These are phyloP conservation scores for Drosophila takahashii DNA, from an alignment of 1,140 invertebrate genomes.

Conservation along the genomic window DNA sequence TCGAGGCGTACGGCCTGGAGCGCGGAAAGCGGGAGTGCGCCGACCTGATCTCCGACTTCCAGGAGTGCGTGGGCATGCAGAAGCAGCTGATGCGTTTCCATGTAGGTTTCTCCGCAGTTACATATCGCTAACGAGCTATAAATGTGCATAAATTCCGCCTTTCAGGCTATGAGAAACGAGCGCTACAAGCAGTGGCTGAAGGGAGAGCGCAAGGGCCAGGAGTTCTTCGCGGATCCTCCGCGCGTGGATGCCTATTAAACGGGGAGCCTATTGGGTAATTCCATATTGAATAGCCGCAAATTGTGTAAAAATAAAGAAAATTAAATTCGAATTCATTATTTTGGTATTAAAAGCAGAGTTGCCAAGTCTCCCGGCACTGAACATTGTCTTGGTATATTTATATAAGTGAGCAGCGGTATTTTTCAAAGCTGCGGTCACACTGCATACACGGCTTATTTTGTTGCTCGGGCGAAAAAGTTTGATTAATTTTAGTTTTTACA, in stretches of 20 bases:
- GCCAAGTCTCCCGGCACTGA: not conserved
- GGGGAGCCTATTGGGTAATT: constrained; percentile 15
- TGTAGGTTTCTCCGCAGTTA: constrained; percentile 64
- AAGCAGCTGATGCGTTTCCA: constrained; percentile 87
- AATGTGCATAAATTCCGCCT: not conserved
- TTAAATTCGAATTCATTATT: constrained; percentile 3
- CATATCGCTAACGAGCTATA: not conserved
- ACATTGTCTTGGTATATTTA: not conserved
- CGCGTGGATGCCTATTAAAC: constrained; percentile 85
- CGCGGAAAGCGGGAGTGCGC: constrained; percentile 86
- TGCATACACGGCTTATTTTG: constrained; percentile 21
- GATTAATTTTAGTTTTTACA: constrained; percentile 15
- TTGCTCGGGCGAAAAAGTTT: constrained; percentile 27
- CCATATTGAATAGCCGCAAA: constrained; percentile 54
- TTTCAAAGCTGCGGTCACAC: not conserved
- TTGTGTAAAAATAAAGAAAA: constrained; percentile 63
- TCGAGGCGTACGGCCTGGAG: constrained; percentile 90
- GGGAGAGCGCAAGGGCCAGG: constrained; percentile 85
- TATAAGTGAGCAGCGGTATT: not conserved
- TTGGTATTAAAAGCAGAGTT: not conserved
- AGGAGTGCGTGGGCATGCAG: constrained; percentile 87
- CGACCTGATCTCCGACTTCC: constrained; percentile 87
- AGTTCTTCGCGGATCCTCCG: constrained; percentile 85
- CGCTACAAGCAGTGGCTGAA: constrained; percentile 85
- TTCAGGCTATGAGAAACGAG: constrained; percentile 86